A percentile compares a stretch with the other conserved stretches of the same genome.
phyloP scores from a whole-genome alignment of 53 echinoderm and acorn worm genomes.

The Actinopyga echinites region DNA sequence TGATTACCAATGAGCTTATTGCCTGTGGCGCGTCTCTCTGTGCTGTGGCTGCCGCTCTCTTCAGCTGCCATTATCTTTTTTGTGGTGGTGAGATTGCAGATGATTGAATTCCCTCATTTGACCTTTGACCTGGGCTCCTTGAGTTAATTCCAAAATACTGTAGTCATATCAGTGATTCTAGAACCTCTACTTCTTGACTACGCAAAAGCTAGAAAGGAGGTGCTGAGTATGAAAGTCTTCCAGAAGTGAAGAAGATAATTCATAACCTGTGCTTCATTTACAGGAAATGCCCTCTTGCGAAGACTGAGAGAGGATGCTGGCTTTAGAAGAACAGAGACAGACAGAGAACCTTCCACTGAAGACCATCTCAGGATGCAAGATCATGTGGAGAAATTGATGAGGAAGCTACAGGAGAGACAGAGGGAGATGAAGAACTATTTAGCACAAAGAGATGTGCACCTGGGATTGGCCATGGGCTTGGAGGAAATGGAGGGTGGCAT shows the following conservation, averaged over 20 bases:
- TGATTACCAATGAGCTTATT: too few species aligned
- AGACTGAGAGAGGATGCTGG: conserved; percentile 79
- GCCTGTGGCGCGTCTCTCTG: too few species aligned
- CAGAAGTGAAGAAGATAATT: not conserved
- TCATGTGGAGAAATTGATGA: conserved; percentile 65
- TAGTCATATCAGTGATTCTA: too few species aligned
- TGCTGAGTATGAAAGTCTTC: too few species aligned
- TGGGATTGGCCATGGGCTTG: conserved; percentile 72
- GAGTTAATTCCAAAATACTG: too few species aligned
- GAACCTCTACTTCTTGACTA: too few species aligned
- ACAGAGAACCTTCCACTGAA: conserved; percentile 63
- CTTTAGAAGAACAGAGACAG: conserved; percentile 58
- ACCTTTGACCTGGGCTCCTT: too few species aligned
- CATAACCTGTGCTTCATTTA: not conserved
- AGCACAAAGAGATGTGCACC: conserved; percentile 77
- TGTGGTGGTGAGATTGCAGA: too few species aligned
- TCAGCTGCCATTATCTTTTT: too few species aligned
- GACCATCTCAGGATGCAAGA: conserved; percentile 72
- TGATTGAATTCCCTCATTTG: too few species aligned
- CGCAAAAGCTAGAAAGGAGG: too few species aligned
- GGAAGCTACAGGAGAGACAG: conserved; percentile 77
- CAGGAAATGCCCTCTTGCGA: conserved; percentile 80
- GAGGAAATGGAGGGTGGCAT: conserved; percentile 83
- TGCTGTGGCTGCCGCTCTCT: too few species aligned
- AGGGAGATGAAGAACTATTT: conserved; percentile 81